These are phyloP conservation scores for Oscheius sp. DNA, from an alignment of 2,888 invertebrate species.

Conservation along the genomic window DNA sequence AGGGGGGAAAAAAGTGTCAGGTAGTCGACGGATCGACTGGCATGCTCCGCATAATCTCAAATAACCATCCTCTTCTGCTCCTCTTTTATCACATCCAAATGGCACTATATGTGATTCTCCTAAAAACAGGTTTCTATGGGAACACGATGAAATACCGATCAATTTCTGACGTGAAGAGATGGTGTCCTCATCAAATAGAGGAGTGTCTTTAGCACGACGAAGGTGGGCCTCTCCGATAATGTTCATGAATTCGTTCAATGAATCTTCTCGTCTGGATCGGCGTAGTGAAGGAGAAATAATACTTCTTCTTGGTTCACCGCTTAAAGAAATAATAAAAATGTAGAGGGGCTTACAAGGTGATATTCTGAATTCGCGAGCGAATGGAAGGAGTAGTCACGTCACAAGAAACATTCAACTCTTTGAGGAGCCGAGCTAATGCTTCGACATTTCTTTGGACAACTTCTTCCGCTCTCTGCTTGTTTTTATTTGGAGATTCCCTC, in stretches of 20 bases:
- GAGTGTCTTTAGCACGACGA: constrained; percentile 37
- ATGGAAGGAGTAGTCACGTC: constrained; percentile 60
- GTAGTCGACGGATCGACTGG: constrained; percentile 66
- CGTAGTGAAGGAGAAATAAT: constrained; percentile 62
- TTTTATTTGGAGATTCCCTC: constrained; percentile 51
- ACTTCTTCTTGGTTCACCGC: constrained; percentile 59
- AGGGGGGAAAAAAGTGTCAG: constrained; percentile 70
- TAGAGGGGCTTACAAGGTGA: constrained; percentile 56
- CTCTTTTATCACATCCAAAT: constrained; percentile 69
- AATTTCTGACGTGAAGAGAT: constrained; percentile 48
- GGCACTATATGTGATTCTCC: constrained; percentile 70
- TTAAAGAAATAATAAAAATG: constrained; percentile 21
- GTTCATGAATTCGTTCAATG: constrained; percentile 34
- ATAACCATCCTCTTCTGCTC: constrained; percentile 69
- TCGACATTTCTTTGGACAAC: constrained; percentile 67
- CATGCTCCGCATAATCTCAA: constrained; percentile 69
- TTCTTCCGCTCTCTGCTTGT: constrained; percentile 37
- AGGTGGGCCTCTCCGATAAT: constrained; percentile 10
- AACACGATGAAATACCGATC: constrained; percentile 43
- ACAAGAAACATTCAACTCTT: constrained; percentile 67
- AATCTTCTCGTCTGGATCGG: constrained; percentile 42
- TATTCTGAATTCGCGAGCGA: constrained; percentile 56
- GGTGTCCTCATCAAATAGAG: constrained; percentile 46
- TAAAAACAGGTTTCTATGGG: constrained; percentile 29
- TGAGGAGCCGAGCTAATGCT: constrained; percentile 65